Conservation (phyloP, 2,113 vertebrate genomes). For the Symphodus melops region DNA sequence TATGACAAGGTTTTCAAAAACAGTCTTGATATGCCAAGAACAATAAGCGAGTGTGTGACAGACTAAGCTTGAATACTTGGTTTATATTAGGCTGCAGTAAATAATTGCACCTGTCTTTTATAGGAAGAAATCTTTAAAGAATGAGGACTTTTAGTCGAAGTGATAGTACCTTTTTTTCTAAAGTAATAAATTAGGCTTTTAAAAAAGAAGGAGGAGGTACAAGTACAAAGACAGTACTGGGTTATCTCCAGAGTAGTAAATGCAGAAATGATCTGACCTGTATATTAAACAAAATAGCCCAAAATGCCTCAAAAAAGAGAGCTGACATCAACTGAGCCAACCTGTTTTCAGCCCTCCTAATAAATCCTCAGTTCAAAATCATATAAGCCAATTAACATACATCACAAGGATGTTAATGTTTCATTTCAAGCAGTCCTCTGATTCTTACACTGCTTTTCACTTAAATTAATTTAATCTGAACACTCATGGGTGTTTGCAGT, state of each 20-base stretch:
- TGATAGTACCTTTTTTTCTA: neutral
- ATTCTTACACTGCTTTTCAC: slow-evolving; percentile 23
- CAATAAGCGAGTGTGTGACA: neutral
- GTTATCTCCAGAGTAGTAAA: too few relatives aligned
- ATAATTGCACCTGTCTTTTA: neutral
- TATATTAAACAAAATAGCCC: too few relatives aligned
- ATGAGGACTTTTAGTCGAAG: neutral
- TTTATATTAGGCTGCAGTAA: neutral
- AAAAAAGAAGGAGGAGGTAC: too few relatives aligned
- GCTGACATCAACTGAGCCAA: neutral
- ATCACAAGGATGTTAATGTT: slow-evolving; percentile 29
- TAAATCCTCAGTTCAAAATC: neutral
- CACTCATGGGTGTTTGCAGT: slow-evolving; percentile 5
- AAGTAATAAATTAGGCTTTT: too few relatives aligned
- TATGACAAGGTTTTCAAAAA: neutral
- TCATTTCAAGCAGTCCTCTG: slow-evolving; percentile 18
- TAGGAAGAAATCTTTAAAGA: neutral
- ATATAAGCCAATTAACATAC: slow-evolving; percentile 19
- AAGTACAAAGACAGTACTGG: too few relatives aligned
- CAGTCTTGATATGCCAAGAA: neutral
- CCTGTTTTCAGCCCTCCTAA: neutral
- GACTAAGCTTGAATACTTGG: neutral
- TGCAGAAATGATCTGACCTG: too few relatives aligned
- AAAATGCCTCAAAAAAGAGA: too few relatives aligned
- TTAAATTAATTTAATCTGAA: slow-evolving; percentile 28